Evolutionary conservation across 1,140 invertebrate genomes (phyloP), one percentile per base, ranked within the genome.

Genomic region (Zaprionus kolodkinae): DNA sequence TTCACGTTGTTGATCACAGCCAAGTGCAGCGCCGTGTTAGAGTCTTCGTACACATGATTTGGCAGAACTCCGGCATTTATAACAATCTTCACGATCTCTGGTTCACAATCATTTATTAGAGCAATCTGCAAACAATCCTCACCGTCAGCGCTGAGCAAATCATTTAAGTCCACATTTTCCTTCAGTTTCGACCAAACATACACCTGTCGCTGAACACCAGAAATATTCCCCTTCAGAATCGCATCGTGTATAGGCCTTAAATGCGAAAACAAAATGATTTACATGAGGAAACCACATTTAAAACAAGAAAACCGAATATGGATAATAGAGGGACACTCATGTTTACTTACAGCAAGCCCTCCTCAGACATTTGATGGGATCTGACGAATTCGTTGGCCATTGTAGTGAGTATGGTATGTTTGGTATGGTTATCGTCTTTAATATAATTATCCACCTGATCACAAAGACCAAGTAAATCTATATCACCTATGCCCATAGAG

Each of bases 101-200:
- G 54, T 4, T 75, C 72, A 11, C 75, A 65, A 54, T 90, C 74
- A 10, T 79, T 79, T 1, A 62, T 73, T 6, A 92, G 30, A 1
- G 91, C 88, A 33, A 92, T 48, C 52, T 92, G 71, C 6, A 92
- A 43, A 15, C 82, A 91, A 54, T 92, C 88, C 61, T 92, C 91
- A 17, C 83, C 84, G 38, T 86, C 90, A 1, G 15, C 38, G 21
- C 59, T 92, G 0, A 91, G 38, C 6, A 92, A 6, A 2, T 77
- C 62, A 50, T 92, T 92, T 17, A 92, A 61, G 56, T 92, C 75
- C 0, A 45, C 6, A 0, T 77, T 52, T 1, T 27, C 27, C 15
- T 38, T 55, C 15, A 82, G 38, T 52, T 81, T 74, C 3, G 15
- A 13, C 72, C 74, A 92, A 9, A 81, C 78, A 21, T 72, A 79